phyloP scores from a whole-genome alignment of 2,113 vertebrate genomes.

The Bubo scandiacus region DNA sequence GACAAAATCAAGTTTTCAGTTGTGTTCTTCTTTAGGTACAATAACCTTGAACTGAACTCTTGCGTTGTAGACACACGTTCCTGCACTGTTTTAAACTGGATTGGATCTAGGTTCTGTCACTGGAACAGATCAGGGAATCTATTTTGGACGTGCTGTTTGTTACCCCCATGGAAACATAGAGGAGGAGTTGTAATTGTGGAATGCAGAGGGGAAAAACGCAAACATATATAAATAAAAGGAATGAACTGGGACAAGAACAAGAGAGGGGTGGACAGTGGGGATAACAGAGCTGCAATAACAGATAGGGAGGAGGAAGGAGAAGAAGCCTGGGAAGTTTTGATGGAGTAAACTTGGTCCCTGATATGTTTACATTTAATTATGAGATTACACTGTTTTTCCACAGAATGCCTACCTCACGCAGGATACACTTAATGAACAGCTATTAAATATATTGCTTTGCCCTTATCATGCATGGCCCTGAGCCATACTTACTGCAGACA shows the following conservation, averaged over 20 bases:
- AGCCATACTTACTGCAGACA: neutral
- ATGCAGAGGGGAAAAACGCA: neutral
- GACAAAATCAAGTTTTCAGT: neutral
- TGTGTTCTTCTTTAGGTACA: neutral
- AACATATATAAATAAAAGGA: neutral
- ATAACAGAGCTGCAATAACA: neutral
- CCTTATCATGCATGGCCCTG: conserved; percentile 10
- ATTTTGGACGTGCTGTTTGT: neutral
- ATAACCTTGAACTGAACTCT: neutral
- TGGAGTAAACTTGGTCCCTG: neutral
- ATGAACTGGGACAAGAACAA: neutral
- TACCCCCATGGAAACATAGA: neutral
- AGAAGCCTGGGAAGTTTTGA: conserved; percentile 7
- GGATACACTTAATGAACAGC: conserved; percentile 38
- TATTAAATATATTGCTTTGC: conserved; percentile 44
- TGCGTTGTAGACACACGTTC: neutral
- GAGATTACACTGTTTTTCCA: conserved; percentile 41
- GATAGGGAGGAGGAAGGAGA: neutral
- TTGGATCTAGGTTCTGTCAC: neutral
- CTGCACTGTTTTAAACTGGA: neutral
- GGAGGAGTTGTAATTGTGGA: neutral
- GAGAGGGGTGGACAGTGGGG: neutral
- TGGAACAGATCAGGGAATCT: neutral
- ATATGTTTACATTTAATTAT: conserved; percentile 36
- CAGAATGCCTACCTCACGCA: conserved; percentile 28